Percentiles rank a stretch among this genome's conserved stretches.
phyloP scores from a whole-genome alignment of 2,888 invertebrate species.

The Polydrusus pterygomalis region DNA sequence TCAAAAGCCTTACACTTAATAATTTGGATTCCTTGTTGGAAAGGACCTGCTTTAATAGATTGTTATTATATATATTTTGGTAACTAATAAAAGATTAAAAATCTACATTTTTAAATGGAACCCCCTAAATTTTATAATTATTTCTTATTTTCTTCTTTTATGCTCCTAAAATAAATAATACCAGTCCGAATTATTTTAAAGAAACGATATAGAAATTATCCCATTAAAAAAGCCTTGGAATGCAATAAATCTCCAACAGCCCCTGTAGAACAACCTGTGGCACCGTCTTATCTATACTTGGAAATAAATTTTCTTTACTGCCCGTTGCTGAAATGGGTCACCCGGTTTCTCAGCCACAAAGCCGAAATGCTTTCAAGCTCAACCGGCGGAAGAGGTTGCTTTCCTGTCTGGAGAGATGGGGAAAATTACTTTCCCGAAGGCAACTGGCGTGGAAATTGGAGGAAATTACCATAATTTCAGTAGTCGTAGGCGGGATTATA shows the following conservation, averaged over 20 bases:
- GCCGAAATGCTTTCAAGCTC: slow-evolving; percentile 46
- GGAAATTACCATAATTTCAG: slow-evolving; percentile 32
- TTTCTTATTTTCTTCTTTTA: too few species aligned
- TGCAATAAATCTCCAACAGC: background rate
- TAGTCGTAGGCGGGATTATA: slow-evolving; percentile 1
- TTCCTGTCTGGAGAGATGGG: slow-evolving; percentile 43
- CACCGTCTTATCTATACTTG: slow-evolving; percentile 16
- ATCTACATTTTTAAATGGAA: too few species aligned
- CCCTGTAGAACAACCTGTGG: slow-evolving; percentile 17
- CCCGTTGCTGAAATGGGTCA: slow-evolving; percentile 37
- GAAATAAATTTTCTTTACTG: slow-evolving; percentile 39
- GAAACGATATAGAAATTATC: too few species aligned
- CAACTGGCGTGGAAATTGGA: slow-evolving; percentile 27
- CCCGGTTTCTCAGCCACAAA: slow-evolving; percentile 35
- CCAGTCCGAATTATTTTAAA: too few species aligned
- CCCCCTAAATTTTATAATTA: too few species aligned
- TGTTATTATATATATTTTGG: too few species aligned
- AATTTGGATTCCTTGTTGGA: too few species aligned
- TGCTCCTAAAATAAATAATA: too few species aligned
- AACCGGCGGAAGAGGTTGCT: slow-evolving; percentile 45
- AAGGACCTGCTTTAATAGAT: too few species aligned
- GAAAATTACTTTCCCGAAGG: slow-evolving; percentile 47
- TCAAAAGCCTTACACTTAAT: too few species aligned
- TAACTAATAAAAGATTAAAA: too few species aligned
- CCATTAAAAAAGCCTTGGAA: too few species aligned